Percentiles rank a stretch among this genome's conserved stretches.
Evolutionary conservation across 2,797 vertebrate species (phyloP).

Genomic region (Podarcis lilfordi): DNA sequence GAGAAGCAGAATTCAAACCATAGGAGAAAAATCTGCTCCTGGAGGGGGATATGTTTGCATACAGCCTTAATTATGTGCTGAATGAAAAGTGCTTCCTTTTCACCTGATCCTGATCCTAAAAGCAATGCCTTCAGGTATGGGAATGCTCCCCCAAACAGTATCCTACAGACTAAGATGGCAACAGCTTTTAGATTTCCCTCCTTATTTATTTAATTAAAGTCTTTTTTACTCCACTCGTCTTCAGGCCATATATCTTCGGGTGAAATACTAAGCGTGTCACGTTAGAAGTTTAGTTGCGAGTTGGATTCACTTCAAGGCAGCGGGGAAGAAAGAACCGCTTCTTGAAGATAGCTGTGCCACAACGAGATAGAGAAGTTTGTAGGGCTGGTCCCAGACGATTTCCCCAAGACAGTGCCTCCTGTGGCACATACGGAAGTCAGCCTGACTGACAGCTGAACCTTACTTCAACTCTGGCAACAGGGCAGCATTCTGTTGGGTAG

Average conservation of each 20-base stretch:
- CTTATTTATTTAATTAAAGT: not conserved
- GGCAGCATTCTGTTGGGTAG: no score
- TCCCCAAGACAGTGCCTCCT: no score
- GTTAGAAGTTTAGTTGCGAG: not conserved
- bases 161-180: not conserved
- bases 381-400: no score
- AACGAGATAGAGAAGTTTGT: not conserved
- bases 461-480: no score
- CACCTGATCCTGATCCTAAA: not conserved
- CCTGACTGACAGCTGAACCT: no score
- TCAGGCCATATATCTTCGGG: no score
- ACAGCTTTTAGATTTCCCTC: not conserved
- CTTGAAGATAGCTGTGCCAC: not conserved
- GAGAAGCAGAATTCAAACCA: not conserved
- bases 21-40: not conserved
- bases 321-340: not conserved
- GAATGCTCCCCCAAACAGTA: not conserved
- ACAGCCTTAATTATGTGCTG: not conserved
- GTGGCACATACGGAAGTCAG: no score
- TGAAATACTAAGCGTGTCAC: not conserved
- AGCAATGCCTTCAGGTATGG: not conserved
- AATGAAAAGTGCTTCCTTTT: not conserved
- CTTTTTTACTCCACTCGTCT: no score
- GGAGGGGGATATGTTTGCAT: not conserved
- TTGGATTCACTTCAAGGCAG: not conserved